These are phyloP conservation scores for Germaria angustata DNA, from an alignment of 2,888 invertebrate species.

Conservation along the genomic window DNA sequence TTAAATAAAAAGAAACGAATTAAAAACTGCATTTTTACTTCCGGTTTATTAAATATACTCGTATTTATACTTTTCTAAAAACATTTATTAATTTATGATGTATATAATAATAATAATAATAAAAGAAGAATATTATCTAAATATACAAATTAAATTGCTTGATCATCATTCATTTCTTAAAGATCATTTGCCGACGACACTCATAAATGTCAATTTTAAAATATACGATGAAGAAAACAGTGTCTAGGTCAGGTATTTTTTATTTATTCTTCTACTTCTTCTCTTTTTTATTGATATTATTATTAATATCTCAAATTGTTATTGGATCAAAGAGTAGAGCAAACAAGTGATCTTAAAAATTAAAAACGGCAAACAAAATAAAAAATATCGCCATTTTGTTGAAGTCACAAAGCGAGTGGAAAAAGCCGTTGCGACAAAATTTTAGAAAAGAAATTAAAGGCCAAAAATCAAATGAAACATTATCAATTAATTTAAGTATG, in stretches of 20 bases:
- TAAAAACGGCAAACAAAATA: not conserved
- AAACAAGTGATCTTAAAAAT: not conserved
- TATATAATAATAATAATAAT: not conserved
- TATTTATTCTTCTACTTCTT: slow-evolving; percentile 1
- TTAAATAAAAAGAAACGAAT: not conserved
- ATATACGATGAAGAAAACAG: not conserved
- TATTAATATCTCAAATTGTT: not conserved
- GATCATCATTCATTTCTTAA: not conserved
- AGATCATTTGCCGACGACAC: not conserved
- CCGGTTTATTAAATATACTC: slow-evolving; percentile 2
- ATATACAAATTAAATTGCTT: not conserved
- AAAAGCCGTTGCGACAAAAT: not conserved
- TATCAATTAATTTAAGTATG: slow-evolving; percentile 25
- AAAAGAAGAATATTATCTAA: not conserved
- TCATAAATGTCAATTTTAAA: slow-evolving; percentile 40
- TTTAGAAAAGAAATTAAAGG: not conserved
- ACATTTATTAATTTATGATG: not conserved
- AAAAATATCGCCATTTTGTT: not conserved
- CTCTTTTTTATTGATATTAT: not conserved
- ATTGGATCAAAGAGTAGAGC: not conserved
- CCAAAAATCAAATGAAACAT: not conserved
- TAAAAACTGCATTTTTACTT: not conserved
- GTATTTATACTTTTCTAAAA: not conserved
- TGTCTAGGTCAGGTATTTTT: slow-evolving; percentile 51
- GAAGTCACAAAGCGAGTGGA: not conserved